A percentile compares a stretch with the other conserved stretches of the same genome.
These are phyloP conservation scores for Allobates femoralis DNA, from an alignment of 2,797 vertebrate genomes.

Conservation along the genomic window DNA sequence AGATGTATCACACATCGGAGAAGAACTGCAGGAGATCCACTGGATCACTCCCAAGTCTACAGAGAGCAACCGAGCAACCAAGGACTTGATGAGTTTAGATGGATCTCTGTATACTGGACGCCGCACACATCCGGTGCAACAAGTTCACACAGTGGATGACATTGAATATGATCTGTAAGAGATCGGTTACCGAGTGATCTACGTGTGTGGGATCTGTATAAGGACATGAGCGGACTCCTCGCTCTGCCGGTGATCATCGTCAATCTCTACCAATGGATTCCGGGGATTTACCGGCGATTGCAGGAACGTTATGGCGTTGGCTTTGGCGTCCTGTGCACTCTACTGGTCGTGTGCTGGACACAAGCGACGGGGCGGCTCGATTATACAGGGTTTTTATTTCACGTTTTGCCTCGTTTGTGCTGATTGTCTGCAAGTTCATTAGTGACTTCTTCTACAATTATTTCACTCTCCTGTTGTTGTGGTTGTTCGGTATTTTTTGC, in stretches of 20 bases:
- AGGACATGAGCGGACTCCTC: neutral
- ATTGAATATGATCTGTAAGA: neutral
- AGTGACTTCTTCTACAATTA: neutral
- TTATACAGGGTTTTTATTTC: neutral
- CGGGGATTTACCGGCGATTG: no score
- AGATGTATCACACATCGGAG: neutral
- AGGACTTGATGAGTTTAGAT: neutral
- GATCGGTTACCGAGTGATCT: neutral
- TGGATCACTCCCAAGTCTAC: no score
- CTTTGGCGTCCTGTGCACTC: neutral
- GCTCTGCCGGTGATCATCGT: neutral
- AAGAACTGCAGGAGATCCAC: neutral
- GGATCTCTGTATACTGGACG: neutral
- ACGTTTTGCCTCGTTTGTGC: neutral
- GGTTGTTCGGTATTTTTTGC: constrained; percentile 15
- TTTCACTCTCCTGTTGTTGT: constrained; percentile 19
- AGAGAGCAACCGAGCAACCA: no score
- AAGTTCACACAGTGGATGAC: no score
- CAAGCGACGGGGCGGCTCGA: neutral
- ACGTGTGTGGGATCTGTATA: no score
- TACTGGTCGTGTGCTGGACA: neutral
- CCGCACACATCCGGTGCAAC: neutral
- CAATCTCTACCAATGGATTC: neutral
- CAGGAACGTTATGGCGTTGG: neutral
- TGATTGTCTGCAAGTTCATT: neutral